These are phyloP conservation scores for Pammene fasciana DNA, from an alignment of 2,888 invertebrate genomes.

Conservation along the genomic window DNA sequence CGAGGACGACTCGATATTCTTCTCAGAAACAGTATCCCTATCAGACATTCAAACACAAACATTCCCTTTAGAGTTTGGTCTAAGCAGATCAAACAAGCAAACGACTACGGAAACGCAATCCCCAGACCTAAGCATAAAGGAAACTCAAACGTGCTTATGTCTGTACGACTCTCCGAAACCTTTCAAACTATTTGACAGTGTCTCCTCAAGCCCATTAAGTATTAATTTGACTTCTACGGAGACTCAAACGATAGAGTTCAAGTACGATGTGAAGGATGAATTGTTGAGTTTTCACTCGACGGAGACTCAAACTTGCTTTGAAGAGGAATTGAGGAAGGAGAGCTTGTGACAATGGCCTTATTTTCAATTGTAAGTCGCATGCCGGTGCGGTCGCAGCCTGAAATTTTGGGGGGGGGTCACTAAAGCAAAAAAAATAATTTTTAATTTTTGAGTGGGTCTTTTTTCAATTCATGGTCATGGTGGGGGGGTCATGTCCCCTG, in stretches of 20 bases:
- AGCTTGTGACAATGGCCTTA: conserved; percentile 55
- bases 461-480: no score
- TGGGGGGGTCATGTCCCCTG: no score
- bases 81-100: conserved; percentile 65
- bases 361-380: conserved; percentile 13
- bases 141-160: conserved; percentile 73
- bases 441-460: no score
- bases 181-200: conserved; percentile 60
- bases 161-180: conserved; percentile 61
- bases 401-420: no score
- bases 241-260: conserved; percentile 64
- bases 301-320: conserved; percentile 70
- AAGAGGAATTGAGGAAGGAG: conserved; percentile 50
- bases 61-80: conserved; percentile 66
- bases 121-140: conserved; percentile 69
- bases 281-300: conserved; percentile 63
- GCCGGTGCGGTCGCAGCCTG: no score
- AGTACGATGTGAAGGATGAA: conserved; percentile 55
- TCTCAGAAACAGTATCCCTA: conserved; percentile 65
- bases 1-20: conserved; percentile 70
- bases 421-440: no score
- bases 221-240: conserved; percentile 64
- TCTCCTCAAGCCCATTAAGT: conserved; percentile 58
- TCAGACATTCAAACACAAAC: conserved; percentile 77
- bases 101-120: conserved; percentile 66